Conservation (phyloP, 2,113 vertebrate species). For the Chaetura pelagica region DNA sequence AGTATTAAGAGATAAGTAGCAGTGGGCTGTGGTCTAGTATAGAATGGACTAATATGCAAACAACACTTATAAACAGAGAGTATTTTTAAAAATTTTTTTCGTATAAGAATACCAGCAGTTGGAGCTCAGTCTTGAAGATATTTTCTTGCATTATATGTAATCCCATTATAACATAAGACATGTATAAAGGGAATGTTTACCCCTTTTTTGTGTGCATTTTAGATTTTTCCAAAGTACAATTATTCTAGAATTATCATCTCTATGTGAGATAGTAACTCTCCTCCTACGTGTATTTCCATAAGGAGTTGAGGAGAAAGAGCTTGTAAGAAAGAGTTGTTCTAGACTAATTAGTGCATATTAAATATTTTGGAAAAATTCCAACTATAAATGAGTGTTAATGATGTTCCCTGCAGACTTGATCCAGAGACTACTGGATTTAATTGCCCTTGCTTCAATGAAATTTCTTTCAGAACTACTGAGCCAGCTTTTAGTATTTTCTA, state of each 20-base stretch:
- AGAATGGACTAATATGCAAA: not conserved
- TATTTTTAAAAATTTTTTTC: not conserved
- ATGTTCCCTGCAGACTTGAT: not conserved
- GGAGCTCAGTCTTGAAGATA: not conserved
- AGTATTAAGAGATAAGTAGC: not conserved
- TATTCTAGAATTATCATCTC: not conserved
- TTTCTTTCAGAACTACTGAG: not conserved
- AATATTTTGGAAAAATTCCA: not conserved
- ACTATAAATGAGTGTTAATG: not conserved
- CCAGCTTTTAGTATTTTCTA: constrained; percentile 3
- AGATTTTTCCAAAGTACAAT: not conserved
- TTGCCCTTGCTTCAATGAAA: not conserved
- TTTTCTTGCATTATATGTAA: not conserved
- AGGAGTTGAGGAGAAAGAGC: not conserved
- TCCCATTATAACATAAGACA: not conserved
- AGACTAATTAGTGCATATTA: not conserved
- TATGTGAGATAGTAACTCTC: not conserved
- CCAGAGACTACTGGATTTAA: not conserved
- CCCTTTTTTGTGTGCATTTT: not conserved
- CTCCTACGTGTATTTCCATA: not conserved
- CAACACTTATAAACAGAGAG: not conserved
- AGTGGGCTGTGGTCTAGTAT: not conserved
- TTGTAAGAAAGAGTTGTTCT: not conserved
- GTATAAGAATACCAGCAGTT: not conserved
- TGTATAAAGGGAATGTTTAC: not conserved